Evolutionary conservation across 2,888 invertebrate species (phyloP), one percentile per base, ranked within the genome.

Genomic region (Liodrosophila aerea): DNA sequence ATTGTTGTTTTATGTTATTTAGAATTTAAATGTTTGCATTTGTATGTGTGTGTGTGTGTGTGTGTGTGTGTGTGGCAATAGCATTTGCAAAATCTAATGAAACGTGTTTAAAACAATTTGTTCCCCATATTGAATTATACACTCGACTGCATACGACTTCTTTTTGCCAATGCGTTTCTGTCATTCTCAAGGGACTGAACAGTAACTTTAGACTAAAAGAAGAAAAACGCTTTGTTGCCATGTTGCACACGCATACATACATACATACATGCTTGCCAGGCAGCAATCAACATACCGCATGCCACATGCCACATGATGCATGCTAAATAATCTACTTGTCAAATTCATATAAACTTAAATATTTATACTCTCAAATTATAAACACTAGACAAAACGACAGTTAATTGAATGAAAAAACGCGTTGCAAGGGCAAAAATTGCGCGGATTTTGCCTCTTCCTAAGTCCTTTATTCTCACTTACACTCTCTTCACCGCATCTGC

Each of bases 101-200:
- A 83, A 84, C 84, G 81, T 85, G 76, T 73, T 86, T 77, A 73
- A 84, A 87, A 84, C 85, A 86, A 86, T 87, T 87, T 86, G 76
- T 75, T 81, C 68, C 54, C 64, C 66, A 82, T 85, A 85, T 86
- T 76, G 74, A 83, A 86, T 87, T 83, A 85, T 73, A 54, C 80
- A 73, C 72, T 68, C 64, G 81, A 80, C 47, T 83, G 83, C 76
- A 64, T 71, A 81, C 61, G 64, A 72, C 60, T 78, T 68, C 64
- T 39, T 40, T 54, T 39, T 45, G 37, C 41, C 15, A 33, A 22
- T 29, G 22, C 41, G 22, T 22, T 22, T 15, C 18, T 18, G 37
- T 39, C 34, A 12, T 22, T 22, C 22, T 5, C 22, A 22, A 22
- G 22, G 22, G 22, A 22, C 5, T 22, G 22, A 22, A 22, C 22